Evolutionary conservation across 1,140 invertebrate species (phyloP).

Genomic region (Drepana arcuata): DNA sequence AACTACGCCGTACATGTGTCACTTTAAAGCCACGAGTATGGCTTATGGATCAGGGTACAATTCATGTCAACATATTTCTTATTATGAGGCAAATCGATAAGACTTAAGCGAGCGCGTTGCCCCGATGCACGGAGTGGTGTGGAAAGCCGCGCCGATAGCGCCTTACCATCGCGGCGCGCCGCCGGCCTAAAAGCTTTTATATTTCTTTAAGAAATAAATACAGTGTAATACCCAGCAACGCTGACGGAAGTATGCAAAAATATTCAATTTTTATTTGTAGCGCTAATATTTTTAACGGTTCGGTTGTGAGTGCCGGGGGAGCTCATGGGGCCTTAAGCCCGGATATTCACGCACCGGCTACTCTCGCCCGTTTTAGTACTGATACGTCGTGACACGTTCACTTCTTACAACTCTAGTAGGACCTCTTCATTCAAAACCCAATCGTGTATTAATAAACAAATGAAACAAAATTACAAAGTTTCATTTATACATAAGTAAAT

Average conservation of each 20-base stretch:
- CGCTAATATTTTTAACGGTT: slow-evolving; percentile 49
- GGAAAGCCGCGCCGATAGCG: slow-evolving; percentile 25
- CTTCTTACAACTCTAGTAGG: slow-evolving; percentile 11
- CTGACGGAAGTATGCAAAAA: slow-evolving; percentile 54
- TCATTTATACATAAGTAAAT: neutral
- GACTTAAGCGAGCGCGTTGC: slow-evolving; percentile 30
- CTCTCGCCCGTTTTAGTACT: slow-evolving; percentile 37
- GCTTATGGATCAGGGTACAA: too few relatives aligned
- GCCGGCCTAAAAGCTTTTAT: slow-evolving; percentile 65
- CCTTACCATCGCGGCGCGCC: slow-evolving; percentile 49
- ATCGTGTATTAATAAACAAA: neutral
- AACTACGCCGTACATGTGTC: too few relatives aligned
- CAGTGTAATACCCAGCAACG: slow-evolving; percentile 44
- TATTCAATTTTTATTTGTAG: slow-evolving; percentile 62
- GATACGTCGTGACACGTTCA: slow-evolving; percentile 39
- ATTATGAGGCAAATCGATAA: slow-evolving; percentile 64
- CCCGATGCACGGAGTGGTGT: slow-evolving; percentile 25
- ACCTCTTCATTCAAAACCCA: neutral
- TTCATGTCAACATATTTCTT: too few relatives aligned
- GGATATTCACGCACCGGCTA: slow-evolving; percentile 54
- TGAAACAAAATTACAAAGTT: neutral
- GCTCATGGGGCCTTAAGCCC: slow-evolving; percentile 46
- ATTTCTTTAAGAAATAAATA: slow-evolving; percentile 63
- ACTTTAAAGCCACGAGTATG: too few relatives aligned
- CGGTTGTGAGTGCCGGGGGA: slow-evolving; percentile 26